phyloP scores from a whole-genome alignment of 2,888 invertebrate genomes.

The Pegoplata infirma region DNA sequence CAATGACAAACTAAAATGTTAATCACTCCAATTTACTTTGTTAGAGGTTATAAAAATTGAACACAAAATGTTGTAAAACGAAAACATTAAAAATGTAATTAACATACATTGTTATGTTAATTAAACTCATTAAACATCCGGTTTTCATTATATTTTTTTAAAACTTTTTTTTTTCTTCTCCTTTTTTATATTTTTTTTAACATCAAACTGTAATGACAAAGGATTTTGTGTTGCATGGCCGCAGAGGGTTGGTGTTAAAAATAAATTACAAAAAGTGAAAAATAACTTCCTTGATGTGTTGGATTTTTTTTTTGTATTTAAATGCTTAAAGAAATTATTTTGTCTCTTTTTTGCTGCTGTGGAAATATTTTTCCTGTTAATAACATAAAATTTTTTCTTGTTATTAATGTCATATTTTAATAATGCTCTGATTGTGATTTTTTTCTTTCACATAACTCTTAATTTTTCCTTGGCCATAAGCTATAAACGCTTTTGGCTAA shows the following conservation, averaged over 20 bases:
- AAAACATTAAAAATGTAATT: constrained; percentile 59
- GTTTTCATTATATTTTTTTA: constrained; percentile 15
- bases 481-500: not conserved
- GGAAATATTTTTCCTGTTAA: not conserved
- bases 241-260: not conserved
- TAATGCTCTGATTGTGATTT: constrained; percentile 11
- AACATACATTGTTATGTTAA: constrained; percentile 61
- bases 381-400: constrained; percentile 19
- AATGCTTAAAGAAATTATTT: constrained; percentile 21
- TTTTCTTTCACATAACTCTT: not conserved
- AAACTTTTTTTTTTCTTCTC: not conserved
- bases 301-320: constrained; percentile 16
- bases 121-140: constrained; percentile 59
- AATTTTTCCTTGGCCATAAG: not conserved
- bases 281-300: constrained; percentile 42
- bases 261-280: constrained; percentile 13
- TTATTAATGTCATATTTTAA: constrained; percentile 22
- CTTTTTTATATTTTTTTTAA: constrained; percentile 6
- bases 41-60: constrained; percentile 11
- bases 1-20: too few species aligned
- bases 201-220: constrained; percentile 25
- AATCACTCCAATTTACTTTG: too few species aligned
- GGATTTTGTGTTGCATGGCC: not conserved
- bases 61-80: constrained; percentile 21
- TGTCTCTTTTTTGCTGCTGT: not conserved